Conservation (phyloP, 2,888 invertebrate genomes). For the Trissolcus brochymenae region DNA sequence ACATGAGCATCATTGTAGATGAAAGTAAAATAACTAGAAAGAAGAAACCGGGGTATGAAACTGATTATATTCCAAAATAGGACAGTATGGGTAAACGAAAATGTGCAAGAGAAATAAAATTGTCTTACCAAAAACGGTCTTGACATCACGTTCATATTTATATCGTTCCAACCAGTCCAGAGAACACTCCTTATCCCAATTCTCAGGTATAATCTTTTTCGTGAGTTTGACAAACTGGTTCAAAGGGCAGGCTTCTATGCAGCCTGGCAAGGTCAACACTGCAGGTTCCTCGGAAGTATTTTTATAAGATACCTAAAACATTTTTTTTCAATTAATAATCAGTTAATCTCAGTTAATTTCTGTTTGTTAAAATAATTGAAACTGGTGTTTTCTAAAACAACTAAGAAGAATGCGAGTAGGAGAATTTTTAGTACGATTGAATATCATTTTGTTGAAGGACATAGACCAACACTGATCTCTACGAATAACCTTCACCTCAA, state of each 20-base stretch:
- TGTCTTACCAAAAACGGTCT: conserved; percentile 67
- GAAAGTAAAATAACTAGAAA: conserved; percentile 68
- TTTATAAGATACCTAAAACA: conserved; percentile 81
- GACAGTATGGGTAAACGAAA: too few species aligned
- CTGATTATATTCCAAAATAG: too few species aligned
- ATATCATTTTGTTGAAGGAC: too few species aligned
- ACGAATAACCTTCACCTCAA: too few species aligned
- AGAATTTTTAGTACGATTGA: too few species aligned
- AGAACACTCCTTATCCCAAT: conserved; percentile 84
- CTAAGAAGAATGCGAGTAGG: too few species aligned
- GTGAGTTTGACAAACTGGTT: conserved; percentile 80
- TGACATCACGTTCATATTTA: conserved; percentile 63
- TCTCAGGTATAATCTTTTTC: conserved; percentile 79
- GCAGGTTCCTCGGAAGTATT: conserved; percentile 81
- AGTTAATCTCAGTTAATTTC: background rate
- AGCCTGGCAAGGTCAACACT: conserved; percentile 81
- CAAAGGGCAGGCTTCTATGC: conserved; percentile 82
- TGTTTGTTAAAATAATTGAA: conserved; percentile 14
- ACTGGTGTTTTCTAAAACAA: too few species aligned
- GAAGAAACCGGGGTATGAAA: background rate
- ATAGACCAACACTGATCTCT: too few species aligned
- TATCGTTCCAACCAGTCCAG: conserved; percentile 59
- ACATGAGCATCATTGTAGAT: conserved; percentile 67
- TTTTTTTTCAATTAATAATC: background rate
- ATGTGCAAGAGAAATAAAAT: background rate